Base-by-base conservation (phyloP, 2,888 invertebrate species). In the Pasiphila rectangulata region DNA sequence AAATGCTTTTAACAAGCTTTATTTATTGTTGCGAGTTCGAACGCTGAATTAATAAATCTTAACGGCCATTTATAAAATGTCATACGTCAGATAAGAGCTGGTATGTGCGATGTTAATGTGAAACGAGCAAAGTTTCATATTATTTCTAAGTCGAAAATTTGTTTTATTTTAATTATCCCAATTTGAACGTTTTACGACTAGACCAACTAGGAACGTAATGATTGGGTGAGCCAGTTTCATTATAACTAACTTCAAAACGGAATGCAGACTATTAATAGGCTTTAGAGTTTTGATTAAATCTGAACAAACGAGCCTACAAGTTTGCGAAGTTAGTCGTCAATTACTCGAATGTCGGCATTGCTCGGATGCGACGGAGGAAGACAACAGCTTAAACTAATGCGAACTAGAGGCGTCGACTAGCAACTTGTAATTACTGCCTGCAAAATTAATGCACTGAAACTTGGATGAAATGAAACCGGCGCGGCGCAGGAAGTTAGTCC, bases 361-460 rank as follows among this genome's bases (percentile, higher is more conserved):
- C 69, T 77, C 69, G 67, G 69, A 73, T 75, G 71, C 69, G 71
- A 72, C 65, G 64, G 61, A 61, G 63, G 73, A 73, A 80, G 76
- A 79, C 79, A 79, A 76, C 78, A 72, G 75, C 75, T 78, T 74
- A 75, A 82, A 85, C 80, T 86, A 82, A 86, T 79, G 79, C 72
- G 74, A 80, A 83, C 75, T 78, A 70, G 74, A 76, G 72, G 75
- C 75, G 82, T 71, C 80, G 78, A 77, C 79, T 79, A 72, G 78
- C 70, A 79, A 82, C 83, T 83, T 80, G 83, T 86, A 86, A 86
- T 87, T 86, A 86, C 85, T 74, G 79, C 78, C 68, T 85, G 83
- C 83, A 86, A 85, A 84, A 86, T 85, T 85, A 87, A 86, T 86
- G 85, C 83, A 83, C 78, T 75, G 76, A 79, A 83, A 85, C 83